Conservation (phyloP, 2,113 vertebrate species). For the Melanotaenia duboulayi region DNA sequence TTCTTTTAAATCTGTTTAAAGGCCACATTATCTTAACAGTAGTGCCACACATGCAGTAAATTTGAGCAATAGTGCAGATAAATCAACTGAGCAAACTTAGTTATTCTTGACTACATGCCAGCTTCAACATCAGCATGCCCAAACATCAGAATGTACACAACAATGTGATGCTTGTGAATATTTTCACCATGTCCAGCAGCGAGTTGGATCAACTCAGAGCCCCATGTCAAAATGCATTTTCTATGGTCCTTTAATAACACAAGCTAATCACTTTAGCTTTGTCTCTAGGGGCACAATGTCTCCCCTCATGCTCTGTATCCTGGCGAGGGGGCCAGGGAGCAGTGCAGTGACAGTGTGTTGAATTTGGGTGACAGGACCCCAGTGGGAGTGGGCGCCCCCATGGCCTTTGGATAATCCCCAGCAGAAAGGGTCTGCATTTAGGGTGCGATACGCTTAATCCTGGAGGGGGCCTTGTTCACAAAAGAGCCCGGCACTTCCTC, state of each 20-base stretch:
- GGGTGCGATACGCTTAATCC: constrained; percentile 79
- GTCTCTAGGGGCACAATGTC: constrained; percentile 63
- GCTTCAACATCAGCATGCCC: constrained; percentile 12
- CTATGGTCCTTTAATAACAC: constrained; percentile 67
- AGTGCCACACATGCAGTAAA: constrained; percentile 4
- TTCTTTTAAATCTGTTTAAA: background rate
- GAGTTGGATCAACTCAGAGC: constrained; percentile 54
- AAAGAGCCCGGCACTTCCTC: constrained; percentile 75
- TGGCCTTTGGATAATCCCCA: constrained; percentile 77
- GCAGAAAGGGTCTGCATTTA: constrained; percentile 79
- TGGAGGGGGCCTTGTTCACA: constrained; percentile 69
- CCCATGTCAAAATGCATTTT: constrained; percentile 69
- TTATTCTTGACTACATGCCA: background rate
- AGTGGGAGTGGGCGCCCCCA: constrained; percentile 55
- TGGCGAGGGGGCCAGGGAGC: constrained; percentile 41
- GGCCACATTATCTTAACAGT: background rate
- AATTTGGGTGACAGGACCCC: constrained; percentile 80
- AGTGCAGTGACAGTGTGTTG: constrained; percentile 65
- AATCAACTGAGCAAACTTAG: constrained; percentile 6
- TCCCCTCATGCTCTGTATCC: constrained; percentile 55
- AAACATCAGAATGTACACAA: constrained; percentile 30
- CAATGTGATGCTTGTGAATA: constrained; percentile 41
- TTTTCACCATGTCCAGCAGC: constrained; percentile 47
- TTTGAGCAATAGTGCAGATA: constrained; percentile 20
- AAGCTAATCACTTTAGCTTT: constrained; percentile 72